Evolutionary conservation across 2,113 vertebrate species (phyloP).

Genomic region (Malurus cyaneus): DNA sequence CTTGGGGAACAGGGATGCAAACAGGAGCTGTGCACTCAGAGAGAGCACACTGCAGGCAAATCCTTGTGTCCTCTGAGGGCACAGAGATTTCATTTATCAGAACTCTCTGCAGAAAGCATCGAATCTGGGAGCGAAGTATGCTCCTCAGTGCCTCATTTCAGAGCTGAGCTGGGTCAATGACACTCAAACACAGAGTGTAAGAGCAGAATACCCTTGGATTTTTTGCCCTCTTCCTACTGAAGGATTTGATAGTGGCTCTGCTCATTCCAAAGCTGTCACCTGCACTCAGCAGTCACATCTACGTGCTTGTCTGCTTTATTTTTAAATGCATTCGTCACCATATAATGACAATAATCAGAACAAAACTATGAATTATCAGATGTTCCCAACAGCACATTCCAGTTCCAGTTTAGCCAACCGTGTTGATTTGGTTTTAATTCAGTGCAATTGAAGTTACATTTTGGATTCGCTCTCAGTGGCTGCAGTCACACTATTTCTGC

Average conservation of each 20-base stretch:
- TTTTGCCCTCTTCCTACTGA: background rate
- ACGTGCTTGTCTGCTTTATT: background rate
- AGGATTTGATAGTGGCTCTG: background rate
- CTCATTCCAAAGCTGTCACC: background rate
- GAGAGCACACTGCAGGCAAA: background rate
- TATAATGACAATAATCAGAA: background rate
- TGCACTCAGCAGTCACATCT: background rate
- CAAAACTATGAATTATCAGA: background rate
- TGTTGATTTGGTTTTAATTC: background rate
- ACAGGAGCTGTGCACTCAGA: background rate
- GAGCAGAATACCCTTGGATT: background rate
- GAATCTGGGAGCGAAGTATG: background rate
- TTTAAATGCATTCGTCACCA: background rate
- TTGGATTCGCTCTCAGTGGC: background rate
- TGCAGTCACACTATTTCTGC: background rate
- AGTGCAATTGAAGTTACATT: background rate
- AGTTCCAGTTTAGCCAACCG: background rate
- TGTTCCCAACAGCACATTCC: background rate
- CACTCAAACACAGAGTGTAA: background rate
- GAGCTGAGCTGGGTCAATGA: background rate
- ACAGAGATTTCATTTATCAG: background rate
- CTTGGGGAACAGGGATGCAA: background rate
- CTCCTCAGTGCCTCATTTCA: background rate
- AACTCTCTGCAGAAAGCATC: background rate
- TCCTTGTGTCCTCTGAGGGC: fast-evolving